Conservation (phyloP, 1,140 invertebrate species). For the Telenomus remus region DNA sequence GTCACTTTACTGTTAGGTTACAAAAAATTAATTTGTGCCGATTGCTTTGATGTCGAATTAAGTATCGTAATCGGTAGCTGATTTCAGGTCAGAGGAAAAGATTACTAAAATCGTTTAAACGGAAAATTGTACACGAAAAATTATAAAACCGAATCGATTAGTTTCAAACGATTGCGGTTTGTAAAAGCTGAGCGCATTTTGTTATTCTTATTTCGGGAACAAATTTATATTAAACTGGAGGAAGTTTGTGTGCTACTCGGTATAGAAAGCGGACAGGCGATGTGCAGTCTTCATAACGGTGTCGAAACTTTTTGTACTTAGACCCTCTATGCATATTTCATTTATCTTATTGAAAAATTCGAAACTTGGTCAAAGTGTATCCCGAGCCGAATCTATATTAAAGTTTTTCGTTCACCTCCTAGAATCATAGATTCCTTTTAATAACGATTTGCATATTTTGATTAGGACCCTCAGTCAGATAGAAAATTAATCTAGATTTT, state of each 20-base stretch:
- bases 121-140: neutral
- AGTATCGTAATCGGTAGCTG: neutral
- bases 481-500: slow-evolving; percentile 10
- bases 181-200: neutral
- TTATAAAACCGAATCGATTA: neutral
- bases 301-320: slow-evolving; percentile 38
- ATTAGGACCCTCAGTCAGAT: slow-evolving; percentile 7
- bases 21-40: slow-evolving; percentile 35
- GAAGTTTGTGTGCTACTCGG: slow-evolving; percentile 21
- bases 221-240: slow-evolving; percentile 29
- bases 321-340: slow-evolving; percentile 31
- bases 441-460: slow-evolving; percentile 28
- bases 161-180: slow-evolving; percentile 1
- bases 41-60: slow-evolving; percentile 27
- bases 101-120: no score
- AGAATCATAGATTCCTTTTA: slow-evolving; percentile 12
- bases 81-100: no score
- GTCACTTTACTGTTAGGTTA: slow-evolving; percentile 33
- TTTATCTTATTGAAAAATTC: slow-evolving; percentile 47
- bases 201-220: slow-evolving; percentile 7
- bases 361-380: slow-evolving; percentile 40
- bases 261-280: slow-evolving; percentile 4
- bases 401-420: slow-evolving; percentile 24
- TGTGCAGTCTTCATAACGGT: slow-evolving; percentile 23
- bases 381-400: slow-evolving; percentile 40